phyloP scores from a whole-genome alignment of 1,140 invertebrate genomes.

The Araneus ventricosus region DNA sequence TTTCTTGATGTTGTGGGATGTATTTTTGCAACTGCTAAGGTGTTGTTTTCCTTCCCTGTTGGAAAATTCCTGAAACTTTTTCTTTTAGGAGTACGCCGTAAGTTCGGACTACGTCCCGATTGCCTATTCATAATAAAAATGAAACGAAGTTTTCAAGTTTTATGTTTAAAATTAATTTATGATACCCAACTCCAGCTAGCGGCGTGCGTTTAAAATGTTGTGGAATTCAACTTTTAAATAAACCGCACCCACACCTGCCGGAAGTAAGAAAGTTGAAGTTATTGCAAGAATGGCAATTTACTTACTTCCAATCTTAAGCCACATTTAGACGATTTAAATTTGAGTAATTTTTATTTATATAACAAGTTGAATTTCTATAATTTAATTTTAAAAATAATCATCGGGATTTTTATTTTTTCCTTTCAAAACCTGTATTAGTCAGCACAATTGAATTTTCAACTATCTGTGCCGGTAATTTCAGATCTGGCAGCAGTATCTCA shows the following conservation, averaged over 20 bases:
- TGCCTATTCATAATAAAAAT: background rate
- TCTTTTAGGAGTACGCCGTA: constrained; percentile 2
- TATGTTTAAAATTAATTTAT: background rate
- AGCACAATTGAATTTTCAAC: too few relatives aligned
- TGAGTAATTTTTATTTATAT: too few relatives aligned
- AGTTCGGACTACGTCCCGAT: background rate
- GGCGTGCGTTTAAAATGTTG: background rate
- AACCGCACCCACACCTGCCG: background rate
- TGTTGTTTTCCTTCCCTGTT: constrained; percentile 41
- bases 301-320: background rate
- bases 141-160: background rate
- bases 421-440: too few relatives aligned
- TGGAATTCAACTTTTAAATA: background rate
- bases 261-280: background rate
- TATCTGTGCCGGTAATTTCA: background rate
- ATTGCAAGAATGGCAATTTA: background rate
- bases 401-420: too few relatives aligned
- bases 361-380: too few relatives aligned
- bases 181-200: background rate
- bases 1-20: background rate
- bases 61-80: too few relatives aligned
- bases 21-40: background rate
- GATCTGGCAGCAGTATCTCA: background rate
- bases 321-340: too few relatives aligned
- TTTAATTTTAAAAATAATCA: too few relatives aligned